Evolutionary conservation across 2,797 vertebrate genomes (phyloP), one percentile per base, ranked within the genome.

Genomic region (Pseudopleuronectes americanus): DNA sequence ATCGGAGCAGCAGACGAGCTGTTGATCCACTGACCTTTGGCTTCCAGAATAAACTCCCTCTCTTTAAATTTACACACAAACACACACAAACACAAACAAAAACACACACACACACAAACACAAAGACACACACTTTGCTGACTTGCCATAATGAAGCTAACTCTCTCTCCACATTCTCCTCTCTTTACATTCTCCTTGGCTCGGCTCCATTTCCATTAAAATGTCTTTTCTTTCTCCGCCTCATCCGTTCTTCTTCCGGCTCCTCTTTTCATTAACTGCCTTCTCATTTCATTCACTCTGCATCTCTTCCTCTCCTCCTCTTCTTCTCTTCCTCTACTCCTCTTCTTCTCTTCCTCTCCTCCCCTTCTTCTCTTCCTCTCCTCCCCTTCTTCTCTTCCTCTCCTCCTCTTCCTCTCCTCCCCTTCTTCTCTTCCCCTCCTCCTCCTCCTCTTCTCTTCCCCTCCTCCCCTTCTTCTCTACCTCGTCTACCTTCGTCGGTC

Each of bases 11-110:
- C 43, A 45, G 43, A 19, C 16, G 43, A 45, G 17, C 12, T 17
- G 72, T 77, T 76, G 74, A 82, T 72, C 74, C 63, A 1, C 26
- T 6, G 65, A 84, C 81, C 83, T 85, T 69, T 84, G 74, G 64
- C 79, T 67, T 68, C 13, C 6, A 62, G 54, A 62, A 64, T 70
- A 73, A 83, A 55, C 72, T 77, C 33, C 19, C 64, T 31, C 17
- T 60, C 22, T 36, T 1, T 4, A 24, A 13, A 53, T 77, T 49
- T 52, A 26, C 54, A n/a, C 73, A 64, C 58, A 17, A 45, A 43
- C 41, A 43, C 13, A 43, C 41, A 43, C 13, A 43, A 14, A 24
- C 65, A 76, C 41, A 43, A 14, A 43, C 41, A 43, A 14, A 43
- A 14, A 43, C 41, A 43, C 13, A 43, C 41, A 43, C 58, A 28